Conservation (phyloP, 1,140 invertebrate genomes). For the Dinothrombium tinctorium region DNA sequence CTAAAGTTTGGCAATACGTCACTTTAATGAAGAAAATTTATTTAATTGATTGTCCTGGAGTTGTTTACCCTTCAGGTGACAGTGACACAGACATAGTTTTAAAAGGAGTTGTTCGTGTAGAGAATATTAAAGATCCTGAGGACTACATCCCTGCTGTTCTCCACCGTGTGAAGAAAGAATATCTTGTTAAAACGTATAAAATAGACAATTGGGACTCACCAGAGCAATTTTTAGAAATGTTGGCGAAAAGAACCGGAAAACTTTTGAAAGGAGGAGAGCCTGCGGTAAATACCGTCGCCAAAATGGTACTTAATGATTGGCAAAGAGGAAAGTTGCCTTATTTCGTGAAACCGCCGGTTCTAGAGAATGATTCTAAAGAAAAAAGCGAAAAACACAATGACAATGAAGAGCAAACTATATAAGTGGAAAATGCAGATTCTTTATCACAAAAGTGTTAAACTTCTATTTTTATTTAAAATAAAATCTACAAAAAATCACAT, state of each 20-base stretch:
- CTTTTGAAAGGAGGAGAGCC: conserved; percentile 87
- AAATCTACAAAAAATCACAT: too few species aligned
- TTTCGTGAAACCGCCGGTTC: conserved; percentile 52
- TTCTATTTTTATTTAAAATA: too few species aligned
- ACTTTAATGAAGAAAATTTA: conserved; percentile 92
- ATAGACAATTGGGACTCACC: conserved; percentile 36
- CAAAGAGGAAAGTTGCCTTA: conserved; percentile 90
- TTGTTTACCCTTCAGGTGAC: conserved; percentile 78
- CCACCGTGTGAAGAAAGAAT: conserved; percentile 63
- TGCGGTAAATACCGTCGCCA: conserved; percentile 59
- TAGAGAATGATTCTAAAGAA: conserved; percentile 1
- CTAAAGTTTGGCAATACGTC: conserved; percentile 97
- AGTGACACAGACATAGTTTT: conserved; percentile 82
- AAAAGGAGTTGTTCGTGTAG: conserved; percentile 53
- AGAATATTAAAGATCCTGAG: conserved; percentile 77
- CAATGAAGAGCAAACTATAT: too few species aligned
- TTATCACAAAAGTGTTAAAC: too few species aligned
- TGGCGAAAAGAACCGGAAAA: conserved; percentile 63
- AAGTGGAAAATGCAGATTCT: too few species aligned
- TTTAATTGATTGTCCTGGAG: conserved; percentile 94
- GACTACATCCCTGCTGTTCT: conserved; percentile 74
- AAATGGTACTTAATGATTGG: conserved; percentile 95
- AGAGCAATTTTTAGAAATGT: conserved; percentile 73
- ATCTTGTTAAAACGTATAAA: conserved; percentile 75
- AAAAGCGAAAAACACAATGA: conserved; percentile 1